phyloP scores from a whole-genome alignment of 2,113 vertebrate species.

The Lanius ludovicianus region DNA sequence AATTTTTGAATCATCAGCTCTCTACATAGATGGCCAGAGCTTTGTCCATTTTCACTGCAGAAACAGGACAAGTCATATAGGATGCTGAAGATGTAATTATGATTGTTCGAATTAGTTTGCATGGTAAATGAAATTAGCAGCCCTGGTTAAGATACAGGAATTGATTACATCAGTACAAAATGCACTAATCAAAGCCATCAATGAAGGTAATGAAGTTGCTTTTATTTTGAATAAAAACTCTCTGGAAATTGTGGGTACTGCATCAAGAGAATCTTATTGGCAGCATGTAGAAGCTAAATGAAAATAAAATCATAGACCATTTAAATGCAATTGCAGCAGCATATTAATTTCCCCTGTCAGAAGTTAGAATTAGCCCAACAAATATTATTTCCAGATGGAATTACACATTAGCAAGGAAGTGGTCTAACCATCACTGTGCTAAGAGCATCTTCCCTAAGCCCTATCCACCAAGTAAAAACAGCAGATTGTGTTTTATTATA shows the following conservation, averaged over 20 bases:
- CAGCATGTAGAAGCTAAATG: neutral
- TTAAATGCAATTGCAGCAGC: neutral
- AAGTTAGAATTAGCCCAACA: neutral
- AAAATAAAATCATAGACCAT: neutral
- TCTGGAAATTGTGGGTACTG: neutral
- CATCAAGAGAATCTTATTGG: neutral
- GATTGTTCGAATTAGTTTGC: neutral
- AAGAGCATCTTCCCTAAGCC: neutral
- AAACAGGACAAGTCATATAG: neutral
- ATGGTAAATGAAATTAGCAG: neutral
- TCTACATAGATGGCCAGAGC: neutral
- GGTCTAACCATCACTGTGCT: neutral
- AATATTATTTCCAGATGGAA: neutral
- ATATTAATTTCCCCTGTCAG: neutral
- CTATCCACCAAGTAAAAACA: neutral
- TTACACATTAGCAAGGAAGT: neutral
- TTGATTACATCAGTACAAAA: neutral
- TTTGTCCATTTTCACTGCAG: neutral
- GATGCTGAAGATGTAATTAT: neutral
- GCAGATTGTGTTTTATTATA: neutral
- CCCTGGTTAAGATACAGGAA: neutral
- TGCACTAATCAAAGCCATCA: neutral
- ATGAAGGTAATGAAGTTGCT: neutral
- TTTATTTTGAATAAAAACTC: neutral
- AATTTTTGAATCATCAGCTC: neutral